These are phyloP conservation scores for Metopia argyrocephala DNA, from an alignment of 2,888 invertebrate genomes.

Conservation along the genomic window DNA sequence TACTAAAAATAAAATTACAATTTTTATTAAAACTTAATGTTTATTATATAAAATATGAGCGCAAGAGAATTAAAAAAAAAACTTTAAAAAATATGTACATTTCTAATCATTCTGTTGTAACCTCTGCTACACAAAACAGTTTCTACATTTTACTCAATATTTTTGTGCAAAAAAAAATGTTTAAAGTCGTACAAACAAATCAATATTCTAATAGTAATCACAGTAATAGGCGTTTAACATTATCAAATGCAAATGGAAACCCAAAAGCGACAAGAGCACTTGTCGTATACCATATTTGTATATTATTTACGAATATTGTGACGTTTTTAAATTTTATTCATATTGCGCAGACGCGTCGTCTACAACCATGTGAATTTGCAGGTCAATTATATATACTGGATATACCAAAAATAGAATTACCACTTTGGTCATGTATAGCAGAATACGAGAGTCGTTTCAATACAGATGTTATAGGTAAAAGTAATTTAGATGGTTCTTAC, in stretches of 20 bases:
- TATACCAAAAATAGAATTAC: constrained; percentile 72
- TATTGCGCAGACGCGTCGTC: constrained; percentile 65
- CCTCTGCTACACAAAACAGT: background rate
- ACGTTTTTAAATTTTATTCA: constrained; percentile 46
- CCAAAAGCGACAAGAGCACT: constrained; percentile 25
- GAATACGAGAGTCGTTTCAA: constrained; percentile 77
- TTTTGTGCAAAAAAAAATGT: background rate
- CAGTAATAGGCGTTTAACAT: background rate
- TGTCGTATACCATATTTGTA: constrained; percentile 57
- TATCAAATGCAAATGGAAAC: background rate
- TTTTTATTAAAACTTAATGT: background rate
- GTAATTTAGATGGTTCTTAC: constrained; percentile 79
- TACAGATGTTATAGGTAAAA: constrained; percentile 78
- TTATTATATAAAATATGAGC: background rate
- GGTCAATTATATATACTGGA: constrained; percentile 75
- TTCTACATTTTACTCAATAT: background rate
- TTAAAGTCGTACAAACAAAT: constrained; percentile 14
- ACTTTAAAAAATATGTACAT: background rate
- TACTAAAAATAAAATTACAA: background rate
- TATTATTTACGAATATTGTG: constrained; percentile 44
- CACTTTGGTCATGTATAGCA: constrained; percentile 74
- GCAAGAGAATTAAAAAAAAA: background rate
- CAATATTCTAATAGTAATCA: constrained; percentile 6
- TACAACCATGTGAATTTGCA: constrained; percentile 73
- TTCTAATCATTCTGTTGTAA: background rate